Percentiles rank a stretch among this genome's conserved stretches.
Conservation (phyloP, 2,113 vertebrate species). For the Odontesthes bonariensis region DNA sequence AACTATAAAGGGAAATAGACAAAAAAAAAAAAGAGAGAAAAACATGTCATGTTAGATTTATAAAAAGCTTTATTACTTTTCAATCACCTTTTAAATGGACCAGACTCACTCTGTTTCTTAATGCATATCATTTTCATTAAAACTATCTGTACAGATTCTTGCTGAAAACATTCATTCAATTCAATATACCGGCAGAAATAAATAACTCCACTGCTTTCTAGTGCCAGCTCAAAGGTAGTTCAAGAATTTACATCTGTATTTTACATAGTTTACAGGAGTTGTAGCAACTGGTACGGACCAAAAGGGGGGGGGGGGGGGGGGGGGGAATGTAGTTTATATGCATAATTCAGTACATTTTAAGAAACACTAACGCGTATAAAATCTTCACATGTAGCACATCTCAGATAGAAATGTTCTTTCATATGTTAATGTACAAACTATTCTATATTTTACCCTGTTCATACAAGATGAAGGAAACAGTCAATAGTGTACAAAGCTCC, state of each 20-base stretch:
- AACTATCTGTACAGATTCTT: conserved; percentile 24
- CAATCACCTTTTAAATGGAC: conserved; percentile 9
- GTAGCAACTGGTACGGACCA: conserved; percentile 23
- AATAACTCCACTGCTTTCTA: conserved; percentile 43
- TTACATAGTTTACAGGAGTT: conserved; percentile 75
- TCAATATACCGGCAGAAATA: conserved; percentile 46
- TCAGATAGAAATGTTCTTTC: conserved; percentile 19
- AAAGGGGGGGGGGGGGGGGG: too few species aligned
- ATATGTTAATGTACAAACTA: conserved; percentile 7
- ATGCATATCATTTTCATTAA: not conserved
- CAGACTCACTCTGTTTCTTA: not conserved
- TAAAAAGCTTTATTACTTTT: too few species aligned
- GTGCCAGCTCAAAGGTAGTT: conserved; percentile 44
- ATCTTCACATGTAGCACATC: conserved; percentile 2
- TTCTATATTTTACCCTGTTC: conserved; percentile 14
- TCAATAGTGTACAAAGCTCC: conserved; percentile 6
- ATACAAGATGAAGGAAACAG: conserved; percentile 19
- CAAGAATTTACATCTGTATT: conserved; percentile 69
- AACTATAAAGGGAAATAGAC: too few species aligned
- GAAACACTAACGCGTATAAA: conserved; percentile 28
- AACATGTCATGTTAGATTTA: too few species aligned
- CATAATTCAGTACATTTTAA: conserved; percentile 3
- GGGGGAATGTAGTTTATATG: conserved; percentile 25
- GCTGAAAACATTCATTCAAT: conserved; percentile 61
- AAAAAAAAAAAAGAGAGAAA: too few species aligned